These are phyloP conservation scores for Merluccius polli DNA, from an alignment of 2,797 vertebrate genomes.

Conservation along the genomic window DNA sequence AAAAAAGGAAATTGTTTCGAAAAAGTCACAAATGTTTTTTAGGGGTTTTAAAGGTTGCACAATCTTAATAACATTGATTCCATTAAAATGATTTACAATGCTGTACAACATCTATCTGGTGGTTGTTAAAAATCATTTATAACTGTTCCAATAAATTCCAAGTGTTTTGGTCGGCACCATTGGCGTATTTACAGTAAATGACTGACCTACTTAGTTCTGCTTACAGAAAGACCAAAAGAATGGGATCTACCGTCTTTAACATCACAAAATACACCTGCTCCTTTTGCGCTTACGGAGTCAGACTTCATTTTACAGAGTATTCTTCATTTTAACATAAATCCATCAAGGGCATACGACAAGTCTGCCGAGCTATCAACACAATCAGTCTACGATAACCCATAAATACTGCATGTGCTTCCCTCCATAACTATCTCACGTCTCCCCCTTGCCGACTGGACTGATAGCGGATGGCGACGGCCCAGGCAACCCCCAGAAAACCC, in stretches of 20 bases:
- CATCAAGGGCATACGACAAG: not conserved
- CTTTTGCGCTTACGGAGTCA: not conserved
- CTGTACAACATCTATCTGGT: not conserved
- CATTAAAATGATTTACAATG: not conserved
- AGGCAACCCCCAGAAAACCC: slow-evolving; percentile 36
- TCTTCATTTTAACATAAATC: slow-evolving; percentile 5
- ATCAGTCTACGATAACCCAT: slow-evolving; percentile 28
- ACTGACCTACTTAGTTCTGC: not conserved
- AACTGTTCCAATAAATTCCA: not conserved
- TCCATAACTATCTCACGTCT: slow-evolving; percentile 38
- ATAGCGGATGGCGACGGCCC: slow-evolving; percentile 43
- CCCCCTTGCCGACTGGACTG: slow-evolving; percentile 34
- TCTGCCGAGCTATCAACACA: not conserved
- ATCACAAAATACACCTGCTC: not conserved
- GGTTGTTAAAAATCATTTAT: not conserved
- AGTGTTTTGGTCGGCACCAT: not conserved
- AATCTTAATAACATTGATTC: not conserved
- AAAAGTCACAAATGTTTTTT: too few relatives aligned
- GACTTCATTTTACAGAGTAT: not conserved
- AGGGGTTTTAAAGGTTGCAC: too few relatives aligned
- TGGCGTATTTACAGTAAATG: not conserved
- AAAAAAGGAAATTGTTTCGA: too few relatives aligned
- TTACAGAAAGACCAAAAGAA: not conserved
- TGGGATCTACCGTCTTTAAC: not conserved
- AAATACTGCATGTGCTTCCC: slow-evolving; percentile 43